These are phyloP conservation scores for Drosophila diplacantha DNA, from an alignment of 2,888 invertebrate species.

Conservation along the genomic window DNA sequence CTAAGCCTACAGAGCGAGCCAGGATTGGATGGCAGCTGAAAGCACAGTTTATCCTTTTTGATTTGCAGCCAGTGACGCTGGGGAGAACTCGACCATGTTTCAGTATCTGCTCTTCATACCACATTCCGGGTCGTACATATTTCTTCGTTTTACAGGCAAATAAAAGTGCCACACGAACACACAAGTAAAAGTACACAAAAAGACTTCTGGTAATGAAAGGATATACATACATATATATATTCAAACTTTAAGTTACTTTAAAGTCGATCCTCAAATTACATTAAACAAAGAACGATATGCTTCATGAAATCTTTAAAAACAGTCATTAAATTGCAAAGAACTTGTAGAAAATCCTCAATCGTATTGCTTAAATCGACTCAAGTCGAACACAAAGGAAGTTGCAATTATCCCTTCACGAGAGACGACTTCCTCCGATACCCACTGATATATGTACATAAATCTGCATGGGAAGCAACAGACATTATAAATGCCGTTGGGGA, in stretches of 20 bases:
- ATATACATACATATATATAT: slow-evolving; percentile 11
- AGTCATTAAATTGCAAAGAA: not conserved
- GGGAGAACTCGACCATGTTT: slow-evolving; percentile 44
- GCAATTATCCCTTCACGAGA: slow-evolving; percentile 55
- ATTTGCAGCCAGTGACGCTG: slow-evolving; percentile 57
- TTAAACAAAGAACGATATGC: not conserved
- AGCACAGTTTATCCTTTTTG: slow-evolving; percentile 71
- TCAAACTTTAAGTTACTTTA: not conserved
- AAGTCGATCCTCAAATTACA: not conserved
- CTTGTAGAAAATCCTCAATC: not conserved
- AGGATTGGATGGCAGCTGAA: slow-evolving; percentile 55
- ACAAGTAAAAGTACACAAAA: slow-evolving; percentile 5
- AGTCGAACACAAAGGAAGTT: slow-evolving; percentile 17
- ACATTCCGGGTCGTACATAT: slow-evolving; percentile 62
- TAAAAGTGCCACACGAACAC: slow-evolving; percentile 42
- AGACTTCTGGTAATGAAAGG: slow-evolving; percentile 9
- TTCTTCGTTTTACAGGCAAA: slow-evolving; percentile 64
- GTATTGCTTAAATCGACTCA: slow-evolving; percentile 23
- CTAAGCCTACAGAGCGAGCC: slow-evolving; percentile 23
- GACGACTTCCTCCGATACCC: slow-evolving; percentile 3
- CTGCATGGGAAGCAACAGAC: slow-evolving; percentile 12
- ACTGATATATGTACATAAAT: slow-evolving; percentile 13
- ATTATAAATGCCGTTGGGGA: slow-evolving; percentile 52
- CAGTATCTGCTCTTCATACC: slow-evolving; percentile 37
- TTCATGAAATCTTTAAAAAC: not conserved